phyloP scores from a whole-genome alignment of 2,113 vertebrate species.

The Entomyzon cyanotis region DNA sequence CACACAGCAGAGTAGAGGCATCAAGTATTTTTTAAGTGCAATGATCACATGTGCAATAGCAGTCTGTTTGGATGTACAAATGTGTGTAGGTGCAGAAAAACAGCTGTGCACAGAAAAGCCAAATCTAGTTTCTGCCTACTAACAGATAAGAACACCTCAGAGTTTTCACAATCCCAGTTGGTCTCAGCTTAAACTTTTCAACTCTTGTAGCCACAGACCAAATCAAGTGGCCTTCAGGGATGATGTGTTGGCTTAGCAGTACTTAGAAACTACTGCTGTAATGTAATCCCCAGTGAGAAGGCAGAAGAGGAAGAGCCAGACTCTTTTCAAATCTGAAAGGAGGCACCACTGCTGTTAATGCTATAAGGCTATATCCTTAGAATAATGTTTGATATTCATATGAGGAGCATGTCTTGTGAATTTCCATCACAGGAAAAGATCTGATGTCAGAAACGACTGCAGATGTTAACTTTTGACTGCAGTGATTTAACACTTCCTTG shows the following conservation, averaged over 20 bases:
- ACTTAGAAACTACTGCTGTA: neutral
- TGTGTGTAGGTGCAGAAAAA: neutral
- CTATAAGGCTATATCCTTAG: neutral
- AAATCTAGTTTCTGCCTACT: neutral
- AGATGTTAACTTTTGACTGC: neutral
- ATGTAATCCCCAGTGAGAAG: neutral
- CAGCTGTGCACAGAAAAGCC: neutral
- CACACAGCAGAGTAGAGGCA: neutral
- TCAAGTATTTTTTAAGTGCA: neutral
- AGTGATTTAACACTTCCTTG: slow-evolving; percentile 26
- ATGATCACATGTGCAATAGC: neutral
- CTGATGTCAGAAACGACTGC: neutral
- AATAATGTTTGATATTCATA: neutral
- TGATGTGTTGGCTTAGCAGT: neutral
- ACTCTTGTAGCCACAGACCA: neutral
- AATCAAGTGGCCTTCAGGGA: neutral
- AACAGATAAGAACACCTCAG: neutral
- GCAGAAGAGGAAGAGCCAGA: neutral
- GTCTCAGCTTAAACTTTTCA: slow-evolving; percentile 7
- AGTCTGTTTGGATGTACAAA: neutral
- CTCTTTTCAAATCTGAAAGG: neutral
- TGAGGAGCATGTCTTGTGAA: neutral
- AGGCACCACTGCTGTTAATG: neutral
- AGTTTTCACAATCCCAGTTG: neutral
- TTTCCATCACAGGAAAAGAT: slow-evolving; percentile 21